Percentiles rank a stretch among this genome's conserved stretches.
These are phyloP conservation scores for Aphaenogaster rudis DNA, from an alignment of 1,140 invertebrate genomes.

Conservation along the genomic window DNA sequence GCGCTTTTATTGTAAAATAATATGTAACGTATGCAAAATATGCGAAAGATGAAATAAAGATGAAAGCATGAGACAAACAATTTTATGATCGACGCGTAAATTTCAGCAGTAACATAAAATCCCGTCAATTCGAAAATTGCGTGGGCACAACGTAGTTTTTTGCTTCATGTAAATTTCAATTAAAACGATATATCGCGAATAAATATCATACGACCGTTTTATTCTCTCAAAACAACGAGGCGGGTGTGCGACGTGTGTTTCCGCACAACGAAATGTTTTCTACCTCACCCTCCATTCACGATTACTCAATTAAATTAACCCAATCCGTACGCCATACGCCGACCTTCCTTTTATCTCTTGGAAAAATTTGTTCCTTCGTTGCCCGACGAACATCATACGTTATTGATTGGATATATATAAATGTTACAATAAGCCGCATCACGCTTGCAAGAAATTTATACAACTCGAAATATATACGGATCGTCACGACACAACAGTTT, in stretches of 20 bases:
- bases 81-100: constrained; percentile 38
- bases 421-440: constrained; percentile 36
- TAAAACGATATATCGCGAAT: constrained; percentile 52
- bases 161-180: constrained; percentile 62
- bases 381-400: constrained; percentile 25
- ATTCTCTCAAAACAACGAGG: constrained; percentile 22
- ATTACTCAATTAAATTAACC: constrained; percentile 72
- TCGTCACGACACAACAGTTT: not conserved
- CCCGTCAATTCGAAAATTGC: constrained; percentile 49
- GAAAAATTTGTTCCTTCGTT: constrained; percentile 31
- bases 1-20: constrained; percentile 23
- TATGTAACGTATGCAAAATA: constrained; percentile 38
- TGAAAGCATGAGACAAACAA: constrained; percentile 14
- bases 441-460: constrained; percentile 57
- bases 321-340: constrained; percentile 40
- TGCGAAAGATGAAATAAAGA: constrained; percentile 36
- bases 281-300: constrained; percentile 38
- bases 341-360: constrained; percentile 59
- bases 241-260: constrained; percentile 16
- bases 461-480: not conserved
- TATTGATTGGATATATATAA: constrained; percentile 55
- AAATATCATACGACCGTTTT: constrained; percentile 61
- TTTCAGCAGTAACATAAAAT: constrained; percentile 52
- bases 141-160: constrained; percentile 30
- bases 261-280: constrained; percentile 54